Evolutionary conservation across 30 jellyfish, hydroid and myxozoan species (phyloP).

Genomic region (Cassiopea andromeda): DNA sequence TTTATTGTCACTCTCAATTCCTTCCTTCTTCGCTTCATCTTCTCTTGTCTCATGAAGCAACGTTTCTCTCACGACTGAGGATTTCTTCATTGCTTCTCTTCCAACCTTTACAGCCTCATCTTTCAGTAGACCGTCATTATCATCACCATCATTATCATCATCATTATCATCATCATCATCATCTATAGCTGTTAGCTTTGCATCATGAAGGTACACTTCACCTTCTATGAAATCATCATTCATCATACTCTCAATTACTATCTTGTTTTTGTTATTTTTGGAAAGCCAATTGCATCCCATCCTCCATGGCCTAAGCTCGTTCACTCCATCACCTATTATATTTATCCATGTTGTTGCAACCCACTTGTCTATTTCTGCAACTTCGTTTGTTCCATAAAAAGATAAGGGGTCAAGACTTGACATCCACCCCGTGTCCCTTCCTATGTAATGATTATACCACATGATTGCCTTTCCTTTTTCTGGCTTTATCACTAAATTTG

Average conservation of each 20-base stretch:
- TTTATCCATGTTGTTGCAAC: constrained; percentile 88
- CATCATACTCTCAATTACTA: constrained; percentile 70
- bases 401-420: constrained; percentile 74
- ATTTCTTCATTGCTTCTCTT: neutral
- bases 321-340: constrained; percentile 93
- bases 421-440: constrained; percentile 93
- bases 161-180: constrained; percentile 27
- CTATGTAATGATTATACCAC: constrained; percentile 92
- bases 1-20: neutral
- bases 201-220: constrained; percentile 71
- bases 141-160: constrained; percentile 7
- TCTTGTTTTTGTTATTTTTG: constrained; percentile 38
- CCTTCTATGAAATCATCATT: constrained; percentile 91
- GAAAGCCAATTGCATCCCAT: constrained; percentile 87
- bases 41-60: neutral
- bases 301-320: constrained; percentile 90
- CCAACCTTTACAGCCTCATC: neutral
- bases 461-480: constrained; percentile 93
- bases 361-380: constrained; percentile 74
- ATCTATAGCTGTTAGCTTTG: constrained; percentile 30
- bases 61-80: neutral
- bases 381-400: constrained; percentile 63
- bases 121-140: neutral
- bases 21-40: neutral
- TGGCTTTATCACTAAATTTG: constrained; percentile 82